Evolutionary conservation across 1,140 invertebrate genomes (phyloP), one percentile per base, ranked within the genome.

Genomic region (Drosophila pruinosa): DNA sequence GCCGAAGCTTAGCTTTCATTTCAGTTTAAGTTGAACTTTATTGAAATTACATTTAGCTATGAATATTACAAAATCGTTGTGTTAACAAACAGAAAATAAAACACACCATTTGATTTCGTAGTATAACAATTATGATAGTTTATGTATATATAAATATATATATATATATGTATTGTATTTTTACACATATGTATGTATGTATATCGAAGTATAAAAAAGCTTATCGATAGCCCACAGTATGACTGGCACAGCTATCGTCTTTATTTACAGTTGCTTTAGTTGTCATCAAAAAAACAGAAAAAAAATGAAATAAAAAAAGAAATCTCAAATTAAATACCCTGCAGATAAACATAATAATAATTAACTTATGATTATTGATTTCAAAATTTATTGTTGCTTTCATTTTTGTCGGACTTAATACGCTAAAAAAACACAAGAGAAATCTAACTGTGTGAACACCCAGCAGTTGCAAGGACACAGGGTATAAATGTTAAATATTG

Each of bases 11-110:
- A 53, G 68, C 68, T 71, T 72, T 38, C 19, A 53, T 67, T 72
- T 72, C 53, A 45, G 22, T 53, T 53, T 22, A 67, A 72, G 62
- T 72, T 72, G 26, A 68, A 72, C 63, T 72, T 61, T 59, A 36
- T 68, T 61, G 48, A 72, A 68, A 72, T 58, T 52, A 38, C 26
- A 52, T 15, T 67, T 54, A 68, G 48, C 54, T 48, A 61, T 47
- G 47, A 41, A 47, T 53, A 24, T 12, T 64, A 12, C 14, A 65
- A 57, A 57, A 26, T 43, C 10, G 52, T n/a, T 4, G 17, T 2
- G 22, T 21, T 22, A 31, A 54, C 63, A 68, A 61, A 34, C 15
- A 3, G 36, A 62, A 69, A 19, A 38, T 54, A 61, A 10, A 63
- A 31, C 24, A 24, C 21, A 17, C 7, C 39, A 45, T 26, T 5